Evolutionary conservation across 2,113 vertebrate genomes (phyloP).

Genomic region (Platanista minor): DNA sequence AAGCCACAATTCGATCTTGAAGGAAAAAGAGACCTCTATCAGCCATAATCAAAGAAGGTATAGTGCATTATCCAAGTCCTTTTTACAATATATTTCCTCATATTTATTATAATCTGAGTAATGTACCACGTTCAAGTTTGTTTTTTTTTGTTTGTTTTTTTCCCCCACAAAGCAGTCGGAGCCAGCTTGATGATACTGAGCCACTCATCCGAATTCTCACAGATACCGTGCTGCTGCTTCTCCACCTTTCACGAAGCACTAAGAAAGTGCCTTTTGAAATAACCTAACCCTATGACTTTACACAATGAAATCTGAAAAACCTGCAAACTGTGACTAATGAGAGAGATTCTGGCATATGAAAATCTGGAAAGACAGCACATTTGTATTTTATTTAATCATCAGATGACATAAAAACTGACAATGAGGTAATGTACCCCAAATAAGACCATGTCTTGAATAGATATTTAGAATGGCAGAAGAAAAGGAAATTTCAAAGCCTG

Average conservation of each 20-base stretch:
- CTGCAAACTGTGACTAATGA: background rate
- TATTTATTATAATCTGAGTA: background rate
- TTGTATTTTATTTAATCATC: slow-evolving; percentile 20
- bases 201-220: background rate
- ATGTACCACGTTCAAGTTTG: background rate
- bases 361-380: background rate
- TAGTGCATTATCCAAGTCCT: background rate
- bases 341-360: background rate
- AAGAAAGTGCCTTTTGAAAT: background rate
- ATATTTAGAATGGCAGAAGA: slow-evolving; percentile 42
- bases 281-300: background rate
- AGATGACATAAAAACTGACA: background rate
- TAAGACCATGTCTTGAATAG: background rate
- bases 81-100: background rate
- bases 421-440: background rate
- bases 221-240: background rate
- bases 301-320: background rate
- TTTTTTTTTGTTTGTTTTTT: background rate
- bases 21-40: background rate
- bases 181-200: background rate
- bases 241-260: background rate
- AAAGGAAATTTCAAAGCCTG: slow-evolving; percentile 31
- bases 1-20: background rate
- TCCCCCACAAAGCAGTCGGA: background rate
- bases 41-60: background rate